Base-by-base conservation (phyloP, 2,888 invertebrate species). In the Bellardia bayeri region DNA sequence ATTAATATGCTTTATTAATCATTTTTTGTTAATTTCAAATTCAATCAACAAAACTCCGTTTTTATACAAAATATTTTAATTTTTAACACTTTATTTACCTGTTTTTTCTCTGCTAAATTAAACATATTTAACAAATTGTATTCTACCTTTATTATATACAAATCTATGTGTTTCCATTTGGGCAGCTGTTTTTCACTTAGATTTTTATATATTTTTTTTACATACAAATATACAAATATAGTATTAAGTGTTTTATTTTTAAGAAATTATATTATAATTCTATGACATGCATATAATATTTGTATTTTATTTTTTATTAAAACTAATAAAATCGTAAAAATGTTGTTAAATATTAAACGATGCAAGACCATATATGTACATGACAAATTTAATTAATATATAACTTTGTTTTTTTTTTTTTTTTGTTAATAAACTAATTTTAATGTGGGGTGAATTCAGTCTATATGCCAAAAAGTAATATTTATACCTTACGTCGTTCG, bases 261-360 rank as follows among this genome's bases (percentile, higher is more conserved):
- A 78, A 54, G 30, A 66, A 72, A 58, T 42, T 23, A 45, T 45
- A 23, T 68, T 68, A 68, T 49, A 68, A 11, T 63, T 37, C n/a
- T 14, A 49, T 30, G 2, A 11, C 49, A 30, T 14, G 3, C n/a
- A 66, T 49, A 13, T 68, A 23, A 9, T 23, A 40, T 58, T 56
- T 14, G 3, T 51, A 14, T 63, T 63, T 64, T 16, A 14, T 51
- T 51, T 63, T 75, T 64, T 16, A 23, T 16, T 11, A 61, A 45
- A 61, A 45, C 23, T 76, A 76, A 76, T 11, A 64, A 64, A 64
- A 76, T 66, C 54, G 64, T 76, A 66, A 76, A 76, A 49, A 76
- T 76, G 37, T 11, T 64, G 76, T 23, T 66, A 66, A 76, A 49
- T 51, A 51, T 51, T 37, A 61, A 61, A 61, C 6, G 56, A 56